phyloP scores from a whole-genome alignment of 2,888 invertebrate genomes.

The Gymnoscelis rufifasciata region DNA sequence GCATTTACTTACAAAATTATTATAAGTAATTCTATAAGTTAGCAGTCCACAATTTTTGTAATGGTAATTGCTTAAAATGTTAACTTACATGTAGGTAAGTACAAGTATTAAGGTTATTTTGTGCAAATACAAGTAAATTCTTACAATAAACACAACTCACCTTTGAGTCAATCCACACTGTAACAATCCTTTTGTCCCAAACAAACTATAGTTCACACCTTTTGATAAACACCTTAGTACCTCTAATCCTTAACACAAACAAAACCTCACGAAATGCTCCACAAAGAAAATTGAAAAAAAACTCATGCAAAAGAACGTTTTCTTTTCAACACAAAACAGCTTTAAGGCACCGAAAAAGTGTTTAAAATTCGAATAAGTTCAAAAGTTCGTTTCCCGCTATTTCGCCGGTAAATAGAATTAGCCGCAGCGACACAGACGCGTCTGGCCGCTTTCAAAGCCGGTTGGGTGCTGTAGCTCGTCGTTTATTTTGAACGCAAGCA shows the following conservation, averaged over 20 bases:
- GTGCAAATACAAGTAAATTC: no score
- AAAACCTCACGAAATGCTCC: constrained; percentile 37
- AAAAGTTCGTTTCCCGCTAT: constrained; percentile 56
- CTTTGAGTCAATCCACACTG: constrained; percentile 26
- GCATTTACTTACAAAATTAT: no score
- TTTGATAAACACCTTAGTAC: constrained; percentile 37
- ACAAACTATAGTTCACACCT: constrained; percentile 37
- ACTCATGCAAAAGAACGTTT: constrained; percentile 13
- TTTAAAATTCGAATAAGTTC: constrained; percentile 23
- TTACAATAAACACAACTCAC: constrained; percentile 17
- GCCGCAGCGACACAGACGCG: constrained; percentile 40
- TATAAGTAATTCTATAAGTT: no score
- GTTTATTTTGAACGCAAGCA: constrained; percentile 62
- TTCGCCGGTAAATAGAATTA: constrained; percentile 31
- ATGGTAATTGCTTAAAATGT: no score
- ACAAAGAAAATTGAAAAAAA: constrained; percentile 10
- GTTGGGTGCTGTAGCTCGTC: constrained; percentile 57
- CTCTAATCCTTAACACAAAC: constrained; percentile 43
- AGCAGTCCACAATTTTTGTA: no score
- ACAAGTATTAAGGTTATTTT: no score
- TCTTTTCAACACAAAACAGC: constrained; percentile 6
- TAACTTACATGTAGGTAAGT: no score
- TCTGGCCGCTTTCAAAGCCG: constrained; percentile 66
- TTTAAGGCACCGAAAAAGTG: not conserved
- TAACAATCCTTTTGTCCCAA: constrained; percentile 31